Evolutionary conservation across 2,888 invertebrate genomes (phyloP).

Genomic region (Rosalia funebris): DNA sequence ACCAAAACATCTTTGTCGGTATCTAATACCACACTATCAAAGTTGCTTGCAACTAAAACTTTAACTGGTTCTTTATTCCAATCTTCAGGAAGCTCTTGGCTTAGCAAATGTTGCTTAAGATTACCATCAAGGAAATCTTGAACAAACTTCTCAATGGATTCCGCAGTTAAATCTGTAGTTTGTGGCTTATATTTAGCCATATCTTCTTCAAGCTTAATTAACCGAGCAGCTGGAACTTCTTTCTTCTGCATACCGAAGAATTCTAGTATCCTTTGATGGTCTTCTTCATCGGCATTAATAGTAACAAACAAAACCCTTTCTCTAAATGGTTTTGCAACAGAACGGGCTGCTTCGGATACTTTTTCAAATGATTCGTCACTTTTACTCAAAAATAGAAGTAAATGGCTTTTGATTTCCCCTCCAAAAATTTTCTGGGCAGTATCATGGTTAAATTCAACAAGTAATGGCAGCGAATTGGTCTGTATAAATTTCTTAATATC

Average conservation of each 20-base stretch:
- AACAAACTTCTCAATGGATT: slow-evolving; percentile 82
- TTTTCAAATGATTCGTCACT: slow-evolving; percentile 86
- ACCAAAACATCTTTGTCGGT: slow-evolving; percentile 91
- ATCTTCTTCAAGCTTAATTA: slow-evolving; percentile 95
- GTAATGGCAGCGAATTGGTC: slow-evolving; percentile 85
- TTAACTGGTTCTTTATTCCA: slow-evolving; percentile 97
- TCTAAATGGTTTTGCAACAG: slow-evolving; percentile 89
- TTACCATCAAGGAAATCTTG: slow-evolving; percentile 90
- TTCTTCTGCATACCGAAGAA: slow-evolving; percentile 95
- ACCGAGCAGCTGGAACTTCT: slow-evolving; percentile 88
- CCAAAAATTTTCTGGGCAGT: slow-evolving; percentile 99
- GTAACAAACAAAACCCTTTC: slow-evolving; percentile 91
- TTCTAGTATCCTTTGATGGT: slow-evolving; percentile 96
- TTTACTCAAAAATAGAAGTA: slow-evolving; percentile 94
- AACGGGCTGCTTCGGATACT: slow-evolving; percentile 79
- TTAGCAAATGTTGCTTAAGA: slow-evolving; percentile 93
- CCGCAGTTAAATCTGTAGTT: slow-evolving; percentile 75
- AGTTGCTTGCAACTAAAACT: slow-evolving; percentile 91
- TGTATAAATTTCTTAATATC: slow-evolving; percentile 84
- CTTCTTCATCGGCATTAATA: slow-evolving; percentile 94
- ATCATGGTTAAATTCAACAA: slow-evolving; percentile 97
- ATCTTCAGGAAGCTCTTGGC: slow-evolving; percentile 94
- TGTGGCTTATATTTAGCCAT: slow-evolving; percentile 98
- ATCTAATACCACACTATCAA: slow-evolving; percentile 91
- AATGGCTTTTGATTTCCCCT: slow-evolving; percentile 96